These are phyloP conservation scores for Teleiodes luculella DNA, from an alignment of 2,888 invertebrate genomes.

Conservation along the genomic window DNA sequence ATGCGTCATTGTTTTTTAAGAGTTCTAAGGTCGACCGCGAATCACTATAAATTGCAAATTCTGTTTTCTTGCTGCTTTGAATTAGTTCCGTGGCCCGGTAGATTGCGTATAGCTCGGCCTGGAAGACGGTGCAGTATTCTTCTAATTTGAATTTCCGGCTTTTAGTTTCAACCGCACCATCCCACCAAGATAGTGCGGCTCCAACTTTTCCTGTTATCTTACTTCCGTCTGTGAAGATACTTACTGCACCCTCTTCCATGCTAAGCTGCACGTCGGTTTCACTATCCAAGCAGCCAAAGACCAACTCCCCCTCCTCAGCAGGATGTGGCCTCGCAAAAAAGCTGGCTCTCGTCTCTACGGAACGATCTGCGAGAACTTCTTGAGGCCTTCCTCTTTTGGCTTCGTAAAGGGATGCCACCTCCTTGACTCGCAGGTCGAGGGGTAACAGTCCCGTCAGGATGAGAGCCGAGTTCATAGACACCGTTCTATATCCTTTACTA, in stretches of 20 bases:
- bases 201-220: not conserved
- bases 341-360: not conserved
- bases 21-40: not conserved
- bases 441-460: constrained; percentile 7
- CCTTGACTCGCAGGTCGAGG: constrained; percentile 1
- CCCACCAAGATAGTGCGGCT: not conserved
- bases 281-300: not conserved
- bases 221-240: not conserved
- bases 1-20: not conserved
- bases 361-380: not conserved
- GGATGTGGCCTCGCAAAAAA: not conserved
- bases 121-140: not conserved
- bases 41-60: not conserved
- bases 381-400: not conserved
- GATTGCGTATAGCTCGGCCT: not conserved
- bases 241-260: not conserved
- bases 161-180: not conserved
- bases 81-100: not conserved
- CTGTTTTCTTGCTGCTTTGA: not conserved
- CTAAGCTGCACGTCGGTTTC: not conserved
- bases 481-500: not conserved
- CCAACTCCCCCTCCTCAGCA: not conserved
- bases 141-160: not conserved
- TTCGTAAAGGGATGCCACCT: constrained; percentile 1
- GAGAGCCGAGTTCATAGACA: constrained; percentile 8